phyloP scores from a whole-genome alignment of 23 tunicate genomes.

The Botrylloides violaceus region DNA sequence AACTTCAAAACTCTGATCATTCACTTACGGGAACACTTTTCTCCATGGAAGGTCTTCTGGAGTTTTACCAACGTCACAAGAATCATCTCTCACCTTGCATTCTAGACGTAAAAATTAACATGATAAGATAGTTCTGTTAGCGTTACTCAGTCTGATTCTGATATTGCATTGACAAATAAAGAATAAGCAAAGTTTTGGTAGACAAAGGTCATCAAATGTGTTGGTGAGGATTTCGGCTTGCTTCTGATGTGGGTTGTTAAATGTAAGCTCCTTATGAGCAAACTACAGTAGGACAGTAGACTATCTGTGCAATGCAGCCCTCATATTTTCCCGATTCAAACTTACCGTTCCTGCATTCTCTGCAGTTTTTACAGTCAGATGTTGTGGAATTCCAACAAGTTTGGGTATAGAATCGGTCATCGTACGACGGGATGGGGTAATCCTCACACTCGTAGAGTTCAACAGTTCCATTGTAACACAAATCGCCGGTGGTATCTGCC shows the following conservation, averaged over 20 bases:
- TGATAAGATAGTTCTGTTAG: too few relatives aligned
- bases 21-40: conserved; percentile 32
- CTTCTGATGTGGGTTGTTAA: too few relatives aligned
- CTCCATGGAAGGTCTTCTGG: conserved; percentile 23
- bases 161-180: too few relatives aligned
- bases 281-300: too few relatives aligned
- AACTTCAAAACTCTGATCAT: not conserved
- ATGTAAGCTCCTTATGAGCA: too few relatives aligned
- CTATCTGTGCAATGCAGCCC: too few relatives aligned
- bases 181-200: too few relatives aligned
- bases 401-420: conserved; percentile 25
- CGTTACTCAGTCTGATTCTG: too few relatives aligned
- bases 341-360: conserved; percentile 35
- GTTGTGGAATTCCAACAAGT: conserved; percentile 37
- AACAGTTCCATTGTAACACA: conserved; percentile 45
- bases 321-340: too few relatives aligned
- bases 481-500: conserved; percentile 34
- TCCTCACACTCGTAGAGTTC: conserved; percentile 34
- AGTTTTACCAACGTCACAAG: conserved; percentile 34
- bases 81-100: conserved; percentile 35
- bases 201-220: too few relatives aligned
- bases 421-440: conserved; percentile 35
- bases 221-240: too few relatives aligned
- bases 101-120: conserved; percentile 14
- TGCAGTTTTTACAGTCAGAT: conserved; percentile 44